A percentile compares a stretch with the other conserved stretches of the same genome.
Evolutionary conservation across 2,888 invertebrate species (phyloP).

Genomic region (Brachylomia viminalis): DNA sequence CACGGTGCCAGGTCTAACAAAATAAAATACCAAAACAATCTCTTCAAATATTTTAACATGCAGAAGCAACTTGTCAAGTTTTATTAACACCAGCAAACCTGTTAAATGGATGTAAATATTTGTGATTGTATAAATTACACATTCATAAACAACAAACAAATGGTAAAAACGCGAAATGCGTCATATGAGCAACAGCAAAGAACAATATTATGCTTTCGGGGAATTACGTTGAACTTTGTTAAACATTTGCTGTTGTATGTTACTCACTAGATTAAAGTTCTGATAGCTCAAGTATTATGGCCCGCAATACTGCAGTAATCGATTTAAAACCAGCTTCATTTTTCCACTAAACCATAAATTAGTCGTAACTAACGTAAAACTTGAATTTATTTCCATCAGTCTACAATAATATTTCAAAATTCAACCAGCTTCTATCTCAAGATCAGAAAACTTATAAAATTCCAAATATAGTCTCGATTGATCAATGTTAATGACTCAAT

Average conservation of each 20-base stretch:
- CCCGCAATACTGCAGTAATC: conserved; percentile 18
- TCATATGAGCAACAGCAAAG: conserved; percentile 17
- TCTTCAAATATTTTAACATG: background rate
- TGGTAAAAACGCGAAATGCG: conserved; percentile 21
- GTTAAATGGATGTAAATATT: conserved; percentile 8
- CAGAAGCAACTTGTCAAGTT: background rate
- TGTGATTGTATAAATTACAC: background rate
- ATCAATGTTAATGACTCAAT: conserved; percentile 38
- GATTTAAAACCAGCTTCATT: conserved; percentile 11
- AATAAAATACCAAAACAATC: background rate
- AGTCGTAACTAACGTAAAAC: conserved; percentile 8
- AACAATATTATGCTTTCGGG: conserved; percentile 28
- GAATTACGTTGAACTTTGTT: conserved; percentile 24
- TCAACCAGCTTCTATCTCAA: background rate
- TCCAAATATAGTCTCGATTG: conserved; percentile 31
- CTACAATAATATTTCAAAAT: background rate
- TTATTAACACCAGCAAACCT: background rate
- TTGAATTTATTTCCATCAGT: background rate
- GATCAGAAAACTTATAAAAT: conserved; percentile 21
- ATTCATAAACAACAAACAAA: conserved; percentile 18
- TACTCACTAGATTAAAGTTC: conserved; percentile 16
- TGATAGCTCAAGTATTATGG: conserved; percentile 14
- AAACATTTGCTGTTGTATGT: conserved; percentile 9
- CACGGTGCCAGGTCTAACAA: background rate
- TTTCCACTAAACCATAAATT: background rate